phyloP scores from a whole-genome alignment of 2,888 invertebrate genomes.

The Temnothorax ravouxi region DNA sequence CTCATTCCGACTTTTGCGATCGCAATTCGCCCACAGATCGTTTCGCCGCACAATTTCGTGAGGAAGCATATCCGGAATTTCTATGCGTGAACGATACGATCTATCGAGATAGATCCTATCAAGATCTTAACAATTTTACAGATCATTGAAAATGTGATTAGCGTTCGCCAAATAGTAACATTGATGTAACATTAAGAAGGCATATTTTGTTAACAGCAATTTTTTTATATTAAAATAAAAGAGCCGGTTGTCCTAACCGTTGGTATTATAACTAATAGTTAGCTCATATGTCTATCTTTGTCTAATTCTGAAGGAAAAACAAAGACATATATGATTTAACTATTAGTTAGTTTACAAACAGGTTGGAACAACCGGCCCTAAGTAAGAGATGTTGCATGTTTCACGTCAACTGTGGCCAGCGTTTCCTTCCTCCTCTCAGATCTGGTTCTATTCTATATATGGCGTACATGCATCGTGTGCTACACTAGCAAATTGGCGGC shows the following conservation, averaged over 20 bases:
- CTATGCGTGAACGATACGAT: not conserved
- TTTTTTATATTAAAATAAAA: not conserved
- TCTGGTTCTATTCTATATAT: not conserved
- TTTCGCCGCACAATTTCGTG: not conserved
- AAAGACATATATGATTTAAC: too few relatives aligned
- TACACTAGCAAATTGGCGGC: conserved; percentile 60
- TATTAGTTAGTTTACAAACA: too few relatives aligned
- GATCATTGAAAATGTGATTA: too few relatives aligned
- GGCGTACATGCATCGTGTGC: not conserved
- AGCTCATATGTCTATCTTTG: too few relatives aligned
- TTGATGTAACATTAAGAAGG: not conserved
- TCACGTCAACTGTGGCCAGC: not conserved
- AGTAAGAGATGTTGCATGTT: not conserved
- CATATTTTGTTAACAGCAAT: not conserved
- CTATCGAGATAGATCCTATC: too few relatives aligned
- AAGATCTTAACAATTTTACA: not conserved
- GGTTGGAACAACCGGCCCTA: not conserved
- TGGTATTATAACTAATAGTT: too few relatives aligned
- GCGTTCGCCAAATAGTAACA: not conserved
- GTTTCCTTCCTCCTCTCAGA: not conserved
- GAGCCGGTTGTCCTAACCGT: too few relatives aligned
- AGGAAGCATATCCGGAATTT: conserved; percentile 43
- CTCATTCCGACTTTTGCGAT: conserved; percentile 1
- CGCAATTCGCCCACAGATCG: conserved; percentile 5
- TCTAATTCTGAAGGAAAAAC: too few relatives aligned